Percentiles rank a stretch among this genome's conserved stretches.
These are phyloP conservation scores for Orius laevigatus DNA, from an alignment of 1,140 invertebrate genomes.

Conservation along the genomic window DNA sequence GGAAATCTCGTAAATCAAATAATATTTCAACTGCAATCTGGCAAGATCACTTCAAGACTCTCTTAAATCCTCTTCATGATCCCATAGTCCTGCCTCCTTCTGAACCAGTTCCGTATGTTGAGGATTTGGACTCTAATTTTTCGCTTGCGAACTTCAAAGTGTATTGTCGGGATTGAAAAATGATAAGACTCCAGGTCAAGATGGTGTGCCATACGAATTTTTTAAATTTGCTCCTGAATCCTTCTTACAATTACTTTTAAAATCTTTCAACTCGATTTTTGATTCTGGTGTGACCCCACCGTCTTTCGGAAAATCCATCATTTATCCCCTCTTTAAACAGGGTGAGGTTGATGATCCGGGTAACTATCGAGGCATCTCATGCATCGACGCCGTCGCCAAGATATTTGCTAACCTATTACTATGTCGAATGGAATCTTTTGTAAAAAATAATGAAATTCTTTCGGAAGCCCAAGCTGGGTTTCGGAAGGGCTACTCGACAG, in stretches of 20 bases:
- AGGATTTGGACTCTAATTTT: background rate
- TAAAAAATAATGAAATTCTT: background rate
- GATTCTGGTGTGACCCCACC: background rate
- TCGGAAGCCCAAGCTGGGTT: slow-evolving; percentile 6
- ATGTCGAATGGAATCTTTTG: slow-evolving; percentile 3
- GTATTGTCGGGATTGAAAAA: background rate
- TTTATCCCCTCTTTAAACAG: too few relatives aligned
- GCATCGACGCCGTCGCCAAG: slow-evolving; percentile 6
- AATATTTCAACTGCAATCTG: background rate
- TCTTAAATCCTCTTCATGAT: too few relatives aligned
- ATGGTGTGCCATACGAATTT: slow-evolving; percentile 9
- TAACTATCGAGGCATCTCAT: too few relatives aligned
- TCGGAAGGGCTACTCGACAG: background rate
- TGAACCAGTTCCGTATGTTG: background rate
- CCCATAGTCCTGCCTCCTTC: background rate
- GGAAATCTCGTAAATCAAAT: too few relatives aligned
- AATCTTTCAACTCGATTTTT: slow-evolving; percentile 6
- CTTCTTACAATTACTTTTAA: background rate
- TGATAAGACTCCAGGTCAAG: slow-evolving; percentile 5
- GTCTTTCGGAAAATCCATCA: too few relatives aligned
- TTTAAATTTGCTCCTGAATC: background rate
- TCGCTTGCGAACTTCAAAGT: background rate
- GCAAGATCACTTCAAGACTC: background rate
- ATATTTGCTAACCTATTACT: slow-evolving; percentile 2
- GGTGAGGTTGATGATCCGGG: too few relatives aligned